phyloP scores from a whole-genome alignment of 2,113 vertebrate species.

The Anguilla japonica region DNA sequence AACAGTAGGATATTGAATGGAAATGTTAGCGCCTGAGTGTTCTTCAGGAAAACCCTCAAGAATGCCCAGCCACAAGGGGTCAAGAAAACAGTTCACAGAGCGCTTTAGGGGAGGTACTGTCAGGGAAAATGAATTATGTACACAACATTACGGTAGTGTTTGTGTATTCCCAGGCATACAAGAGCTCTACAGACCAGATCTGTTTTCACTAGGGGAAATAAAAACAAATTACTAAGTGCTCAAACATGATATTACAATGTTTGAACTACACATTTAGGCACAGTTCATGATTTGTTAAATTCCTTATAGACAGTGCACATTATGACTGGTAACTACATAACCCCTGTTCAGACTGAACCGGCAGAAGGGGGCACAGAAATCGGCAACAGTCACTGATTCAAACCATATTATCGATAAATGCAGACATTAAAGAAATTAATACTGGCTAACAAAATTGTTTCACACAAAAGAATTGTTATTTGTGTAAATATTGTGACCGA shows the following conservation, averaged over 20 bases:
- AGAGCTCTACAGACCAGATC: background rate
- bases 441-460: too few species aligned
- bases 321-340: too few species aligned
- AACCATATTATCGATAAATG: too few species aligned
- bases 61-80: slow-evolving; percentile 36
- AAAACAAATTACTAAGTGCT: background rate
- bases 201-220: background rate
- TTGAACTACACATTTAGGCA: too few species aligned
- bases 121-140: background rate
- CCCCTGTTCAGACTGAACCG: too few species aligned
- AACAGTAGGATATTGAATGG: background rate
- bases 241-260: background rate
- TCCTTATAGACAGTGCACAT: too few species aligned
- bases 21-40: background rate
- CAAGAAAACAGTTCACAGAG: slow-evolving; percentile 23
- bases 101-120: slow-evolving; percentile 18
- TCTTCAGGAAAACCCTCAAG: slow-evolving; percentile 22
- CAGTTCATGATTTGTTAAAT: too few species aligned
- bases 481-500: too few species aligned
- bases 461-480: too few species aligned
- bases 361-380: too few species aligned
- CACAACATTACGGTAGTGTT: background rate
- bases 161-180: background rate
- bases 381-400: too few species aligned
- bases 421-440: too few species aligned